Conservation (phyloP, 2,113 vertebrate species). For the Chinchilla lanigera region DNA sequence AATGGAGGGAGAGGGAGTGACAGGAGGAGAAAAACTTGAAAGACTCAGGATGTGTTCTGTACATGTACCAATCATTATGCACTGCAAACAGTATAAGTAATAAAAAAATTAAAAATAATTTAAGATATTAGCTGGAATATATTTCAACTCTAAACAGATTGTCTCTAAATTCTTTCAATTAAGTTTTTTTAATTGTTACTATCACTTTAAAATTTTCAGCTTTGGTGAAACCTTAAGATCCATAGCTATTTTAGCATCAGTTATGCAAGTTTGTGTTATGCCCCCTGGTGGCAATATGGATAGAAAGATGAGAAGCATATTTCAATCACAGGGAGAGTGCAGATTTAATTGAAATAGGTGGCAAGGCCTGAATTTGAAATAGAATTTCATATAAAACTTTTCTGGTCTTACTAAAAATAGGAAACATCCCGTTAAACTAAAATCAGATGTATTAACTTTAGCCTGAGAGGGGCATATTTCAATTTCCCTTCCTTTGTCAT, state of each 20-base stretch:
- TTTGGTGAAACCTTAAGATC: slow-evolving; percentile 8
- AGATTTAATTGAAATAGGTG: slow-evolving; percentile 66
- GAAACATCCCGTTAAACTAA: slow-evolving; percentile 49
- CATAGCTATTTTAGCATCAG: slow-evolving; percentile 27
- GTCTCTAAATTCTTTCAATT: not conserved
- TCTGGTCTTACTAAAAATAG: slow-evolving; percentile 77
- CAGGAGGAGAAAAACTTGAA: not conserved
- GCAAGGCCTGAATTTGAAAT: slow-evolving; percentile 71
- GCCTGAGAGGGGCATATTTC: slow-evolving; percentile 68
- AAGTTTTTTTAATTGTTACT: not conserved
- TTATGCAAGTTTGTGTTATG: slow-evolving; percentile 53
- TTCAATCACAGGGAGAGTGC: slow-evolving; percentile 42
- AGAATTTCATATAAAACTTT: slow-evolving; percentile 68
- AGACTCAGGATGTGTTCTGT: not conserved
- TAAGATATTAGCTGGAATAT: not conserved
- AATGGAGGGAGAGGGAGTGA: not conserved
- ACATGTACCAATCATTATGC: not conserved
- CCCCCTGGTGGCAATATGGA: slow-evolving; percentile 70
- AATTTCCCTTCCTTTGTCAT: slow-evolving; percentile 73
- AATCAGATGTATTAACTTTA: slow-evolving; percentile 68
- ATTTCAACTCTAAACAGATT: not conserved
- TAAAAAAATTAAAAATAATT: not conserved
- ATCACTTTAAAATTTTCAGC: slow-evolving; percentile 37
- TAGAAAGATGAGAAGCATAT: slow-evolving; percentile 34
- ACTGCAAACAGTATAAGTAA: not conserved